These are phyloP conservation scores for Parnassius orleans DNA, from an alignment of 2,888 invertebrate species.

Conservation along the genomic window DNA sequence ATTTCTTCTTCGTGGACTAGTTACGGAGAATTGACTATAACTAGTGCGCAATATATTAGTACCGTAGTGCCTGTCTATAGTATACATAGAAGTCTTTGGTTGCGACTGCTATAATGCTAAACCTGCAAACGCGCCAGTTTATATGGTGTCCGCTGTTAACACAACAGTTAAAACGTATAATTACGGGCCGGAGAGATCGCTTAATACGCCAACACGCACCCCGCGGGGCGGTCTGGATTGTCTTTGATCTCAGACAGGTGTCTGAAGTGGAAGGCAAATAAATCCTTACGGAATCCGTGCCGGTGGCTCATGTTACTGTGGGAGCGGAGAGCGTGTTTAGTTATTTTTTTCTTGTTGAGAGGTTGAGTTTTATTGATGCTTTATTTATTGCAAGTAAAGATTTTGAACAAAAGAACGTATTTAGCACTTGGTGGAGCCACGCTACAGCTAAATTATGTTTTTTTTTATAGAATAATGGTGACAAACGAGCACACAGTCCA, in stretches of 20 bases:
- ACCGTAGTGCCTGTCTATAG: no score
- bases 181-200: not conserved
- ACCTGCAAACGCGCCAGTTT: not conserved
- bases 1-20: not conserved
- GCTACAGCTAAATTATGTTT: no score
- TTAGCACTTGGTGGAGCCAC: no score
- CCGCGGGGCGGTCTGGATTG: not conserved
- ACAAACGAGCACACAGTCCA: no score
- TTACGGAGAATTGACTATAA: not conserved
- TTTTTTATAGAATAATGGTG: no score
- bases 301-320: not conserved
- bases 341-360: no score
- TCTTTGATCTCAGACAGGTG: slow-evolving; percentile 15
- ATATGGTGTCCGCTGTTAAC: not conserved
- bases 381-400: no score
- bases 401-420: no score
- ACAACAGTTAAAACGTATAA: not conserved
- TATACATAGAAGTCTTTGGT: not conserved
- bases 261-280: slow-evolving; percentile 10
- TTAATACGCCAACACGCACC: slow-evolving; percentile 1
- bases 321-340: not conserved
- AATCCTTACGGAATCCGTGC: not conserved
- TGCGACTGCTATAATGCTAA: not conserved
- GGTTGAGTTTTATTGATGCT: no score
- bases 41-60: no score